phyloP scores from a whole-genome alignment of 2,797 vertebrate genomes.

The Pitangus sulphuratus region DNA sequence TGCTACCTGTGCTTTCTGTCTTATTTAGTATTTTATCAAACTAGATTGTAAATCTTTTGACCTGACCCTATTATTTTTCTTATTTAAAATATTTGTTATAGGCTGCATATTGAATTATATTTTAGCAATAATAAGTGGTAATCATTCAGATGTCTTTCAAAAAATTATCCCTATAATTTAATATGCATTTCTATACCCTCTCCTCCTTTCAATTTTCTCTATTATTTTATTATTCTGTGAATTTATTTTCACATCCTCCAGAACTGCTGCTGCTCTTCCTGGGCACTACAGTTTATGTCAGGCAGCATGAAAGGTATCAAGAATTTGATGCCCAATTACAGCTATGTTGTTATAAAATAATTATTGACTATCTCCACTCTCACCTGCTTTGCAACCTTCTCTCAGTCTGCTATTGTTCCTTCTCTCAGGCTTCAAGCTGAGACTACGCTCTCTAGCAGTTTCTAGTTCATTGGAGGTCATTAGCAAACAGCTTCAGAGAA shows the following conservation, averaged over 20 bases:
- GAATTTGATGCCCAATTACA: not conserved
- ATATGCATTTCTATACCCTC: not conserved
- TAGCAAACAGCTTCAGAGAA: conserved; percentile 37
- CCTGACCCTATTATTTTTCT: not conserved
- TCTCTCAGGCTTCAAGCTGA: not conserved
- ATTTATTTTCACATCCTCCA: not conserved
- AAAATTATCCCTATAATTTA: not conserved
- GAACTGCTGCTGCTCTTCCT: not conserved
- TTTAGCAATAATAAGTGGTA: not conserved
- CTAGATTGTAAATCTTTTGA: not conserved
- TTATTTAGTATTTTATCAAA: not conserved
- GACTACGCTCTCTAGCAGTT: not conserved
- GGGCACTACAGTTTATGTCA: not conserved
- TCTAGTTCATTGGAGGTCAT: conserved; percentile 41
- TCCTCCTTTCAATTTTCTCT: not conserved
- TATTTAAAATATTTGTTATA: not conserved
- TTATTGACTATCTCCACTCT: not conserved
- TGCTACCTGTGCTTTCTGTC: not conserved
- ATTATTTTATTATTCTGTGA: not conserved
- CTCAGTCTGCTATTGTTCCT: not conserved
- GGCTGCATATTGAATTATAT: not conserved
- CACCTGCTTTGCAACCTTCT: not conserved
- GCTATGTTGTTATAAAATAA: not conserved
- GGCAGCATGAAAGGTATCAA: not conserved
- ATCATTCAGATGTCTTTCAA: not conserved